Percentiles rank a stretch among this genome's conserved stretches.
These are phyloP conservation scores for Synanceia verrucosa DNA, from an alignment of 2,797 vertebrate species.

Conservation along the genomic window DNA sequence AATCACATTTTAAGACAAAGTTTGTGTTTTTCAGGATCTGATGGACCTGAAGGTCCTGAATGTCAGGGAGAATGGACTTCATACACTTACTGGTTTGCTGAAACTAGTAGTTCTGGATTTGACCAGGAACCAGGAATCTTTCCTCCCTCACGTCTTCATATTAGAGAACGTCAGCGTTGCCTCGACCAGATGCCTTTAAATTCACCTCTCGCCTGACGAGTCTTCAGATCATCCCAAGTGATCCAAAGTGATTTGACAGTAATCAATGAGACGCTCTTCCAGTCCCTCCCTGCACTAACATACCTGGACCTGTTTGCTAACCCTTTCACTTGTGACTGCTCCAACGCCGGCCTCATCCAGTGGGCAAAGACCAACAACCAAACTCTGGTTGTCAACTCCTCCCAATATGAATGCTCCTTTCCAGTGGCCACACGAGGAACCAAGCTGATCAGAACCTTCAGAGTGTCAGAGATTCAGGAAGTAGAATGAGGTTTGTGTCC, in stretches of 20 bases:
- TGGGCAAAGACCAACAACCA: slow-evolving; percentile 57
- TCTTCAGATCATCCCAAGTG: slow-evolving; percentile 1
- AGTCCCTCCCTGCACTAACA: background rate
- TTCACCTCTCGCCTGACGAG: background rate
- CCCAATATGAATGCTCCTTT: slow-evolving; percentile 45
- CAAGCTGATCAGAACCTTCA: too few species aligned
- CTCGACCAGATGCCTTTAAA: background rate
- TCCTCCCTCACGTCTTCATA: background rate
- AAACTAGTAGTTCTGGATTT: slow-evolving; percentile 9
- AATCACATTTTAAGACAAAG: background rate
- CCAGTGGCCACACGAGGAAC: slow-evolving; percentile 21
- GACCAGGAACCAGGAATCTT: background rate
- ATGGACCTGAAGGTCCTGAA: background rate
- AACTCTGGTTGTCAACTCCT: slow-evolving; percentile 58
- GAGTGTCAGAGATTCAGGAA: too few species aligned
- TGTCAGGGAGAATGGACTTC: too few species aligned
- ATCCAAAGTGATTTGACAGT: slow-evolving; percentile 19
- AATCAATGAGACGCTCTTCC: slow-evolving; percentile 19
- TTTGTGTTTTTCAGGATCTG: slow-evolving; percentile 9
- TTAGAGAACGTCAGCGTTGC: background rate
- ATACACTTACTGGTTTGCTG: background rate
- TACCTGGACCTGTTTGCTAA: slow-evolving; percentile 64
- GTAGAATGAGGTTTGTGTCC: too few species aligned
- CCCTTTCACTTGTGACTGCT: slow-evolving; percentile 69
- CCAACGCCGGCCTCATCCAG: slow-evolving; percentile 54